Percentiles rank a stretch among this genome's conserved stretches.
These are phyloP conservation scores for Nesoenas mayeri DNA, from an alignment of 2,113 vertebrate genomes.

Conservation along the genomic window DNA sequence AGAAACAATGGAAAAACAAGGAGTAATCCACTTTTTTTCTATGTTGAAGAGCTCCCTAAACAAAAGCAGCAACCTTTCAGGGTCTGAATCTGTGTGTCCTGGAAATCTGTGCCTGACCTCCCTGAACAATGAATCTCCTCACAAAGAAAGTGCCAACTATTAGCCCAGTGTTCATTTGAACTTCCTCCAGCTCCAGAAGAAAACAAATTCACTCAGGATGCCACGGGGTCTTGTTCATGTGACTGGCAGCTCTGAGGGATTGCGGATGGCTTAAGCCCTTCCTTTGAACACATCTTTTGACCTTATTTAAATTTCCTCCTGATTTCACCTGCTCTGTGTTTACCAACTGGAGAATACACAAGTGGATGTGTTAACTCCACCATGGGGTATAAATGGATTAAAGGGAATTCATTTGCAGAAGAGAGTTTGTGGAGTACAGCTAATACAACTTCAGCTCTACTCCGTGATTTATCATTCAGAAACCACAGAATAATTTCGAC, in stretches of 20 bases:
- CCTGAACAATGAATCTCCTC: conserved; percentile 39
- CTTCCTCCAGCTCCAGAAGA: conserved; percentile 66
- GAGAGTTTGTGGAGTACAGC: conserved; percentile 25
- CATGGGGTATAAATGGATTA: conserved; percentile 29
- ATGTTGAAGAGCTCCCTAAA: neutral
- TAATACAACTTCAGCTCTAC: conserved; percentile 52
- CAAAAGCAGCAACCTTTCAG: neutral
- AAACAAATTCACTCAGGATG: conserved; percentile 73
- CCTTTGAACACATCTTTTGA: conserved; percentile 79
- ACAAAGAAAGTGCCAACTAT: conserved; percentile 52
- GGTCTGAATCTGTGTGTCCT: neutral
- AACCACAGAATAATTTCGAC: conserved; percentile 40
- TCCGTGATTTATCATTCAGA: conserved; percentile 62
- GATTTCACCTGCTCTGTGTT: conserved; percentile 78
- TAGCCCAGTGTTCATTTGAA: conserved; percentile 60
- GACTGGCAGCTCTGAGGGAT: conserved; percentile 66
- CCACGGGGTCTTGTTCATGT: conserved; percentile 55
- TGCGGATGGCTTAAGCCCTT: conserved; percentile 75
- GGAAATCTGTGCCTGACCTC: neutral
- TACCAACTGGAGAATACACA: conserved; percentile 61
- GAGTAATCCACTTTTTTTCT: neutral
- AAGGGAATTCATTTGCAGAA: conserved; percentile 50
- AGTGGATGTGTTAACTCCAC: conserved; percentile 66
- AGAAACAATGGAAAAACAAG: conserved; percentile 21
- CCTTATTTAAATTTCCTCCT: conserved; percentile 76